A percentile compares a stretch with the other conserved stretches of the same genome.
These are phyloP conservation scores for Xiphophorus couchianus DNA, from an alignment of 2,113 vertebrate species.

Conservation along the genomic window DNA sequence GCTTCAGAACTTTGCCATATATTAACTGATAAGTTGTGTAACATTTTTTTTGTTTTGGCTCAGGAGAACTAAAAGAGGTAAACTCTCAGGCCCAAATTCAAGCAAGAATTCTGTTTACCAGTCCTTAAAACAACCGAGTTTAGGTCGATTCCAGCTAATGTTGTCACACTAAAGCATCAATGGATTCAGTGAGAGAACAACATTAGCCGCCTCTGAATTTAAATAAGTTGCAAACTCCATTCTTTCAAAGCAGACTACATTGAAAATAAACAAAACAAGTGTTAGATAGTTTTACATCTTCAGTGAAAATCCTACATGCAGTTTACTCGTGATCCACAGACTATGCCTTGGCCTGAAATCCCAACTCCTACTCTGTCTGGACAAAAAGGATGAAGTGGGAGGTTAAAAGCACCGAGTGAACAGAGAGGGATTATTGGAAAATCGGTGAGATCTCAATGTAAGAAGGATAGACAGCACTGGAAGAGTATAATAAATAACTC, in stretches of 20 bases:
- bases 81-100: too few species aligned
- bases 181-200: not conserved
- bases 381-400: conserved; percentile 39
- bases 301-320: not conserved
- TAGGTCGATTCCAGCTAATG: too few species aligned
- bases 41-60: too few species aligned
- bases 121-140: too few species aligned
- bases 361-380: conserved; percentile 56
- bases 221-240: not conserved
- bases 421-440: conserved; percentile 12
- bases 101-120: too few species aligned
- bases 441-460: not conserved
- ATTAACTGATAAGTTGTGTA: too few species aligned
- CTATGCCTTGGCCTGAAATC: conserved; percentile 7
- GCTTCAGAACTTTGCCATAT: too few species aligned
- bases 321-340: not conserved
- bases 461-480: conserved; percentile 6
- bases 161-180: not conserved
- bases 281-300: not conserved
- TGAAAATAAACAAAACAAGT: not conserved
- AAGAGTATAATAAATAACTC: not conserved
- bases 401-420: conserved; percentile 14
- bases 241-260: not conserved
- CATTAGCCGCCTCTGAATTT: not conserved
- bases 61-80: too few species aligned